Evolutionary conservation across 2,113 vertebrate genomes (phyloP).

Genomic region (Nothoprocta perdicaria): DNA sequence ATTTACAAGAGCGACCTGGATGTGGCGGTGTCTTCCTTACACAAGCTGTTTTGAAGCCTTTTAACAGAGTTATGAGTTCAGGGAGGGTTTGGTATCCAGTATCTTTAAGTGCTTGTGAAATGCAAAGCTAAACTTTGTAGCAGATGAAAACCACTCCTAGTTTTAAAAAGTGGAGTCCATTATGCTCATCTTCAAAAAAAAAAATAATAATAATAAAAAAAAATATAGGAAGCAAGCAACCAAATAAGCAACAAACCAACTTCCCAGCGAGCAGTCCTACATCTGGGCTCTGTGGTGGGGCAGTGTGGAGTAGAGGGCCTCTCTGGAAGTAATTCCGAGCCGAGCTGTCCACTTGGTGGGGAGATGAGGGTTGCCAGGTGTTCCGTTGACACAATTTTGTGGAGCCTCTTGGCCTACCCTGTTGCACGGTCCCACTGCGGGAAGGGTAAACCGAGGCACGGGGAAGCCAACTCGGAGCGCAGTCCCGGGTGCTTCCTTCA

Average conservation of each 20-base stretch:
- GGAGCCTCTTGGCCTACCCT: neutral
- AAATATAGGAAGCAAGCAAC: neutral
- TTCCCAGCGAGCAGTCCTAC: neutral
- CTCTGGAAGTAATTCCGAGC: neutral
- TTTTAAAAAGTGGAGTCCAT: neutral
- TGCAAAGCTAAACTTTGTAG: neutral
- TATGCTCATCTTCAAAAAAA: neutral
- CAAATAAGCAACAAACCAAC: fast-evolving
- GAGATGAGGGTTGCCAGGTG: neutral
- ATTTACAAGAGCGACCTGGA: slow-evolving; percentile 10
- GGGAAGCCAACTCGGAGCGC: neutral
- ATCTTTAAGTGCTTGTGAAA: neutral
- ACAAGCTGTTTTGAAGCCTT: neutral
- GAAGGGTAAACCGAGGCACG: slow-evolving; percentile 11
- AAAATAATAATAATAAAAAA: too few relatives aligned
- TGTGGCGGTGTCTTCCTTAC: fast-evolving
- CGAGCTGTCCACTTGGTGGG: neutral
- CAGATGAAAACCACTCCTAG: neutral
- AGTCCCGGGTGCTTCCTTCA: neutral
- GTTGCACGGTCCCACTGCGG: fast-evolving
- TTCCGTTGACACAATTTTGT: neutral
- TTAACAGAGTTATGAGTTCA: neutral
- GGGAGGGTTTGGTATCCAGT: neutral
- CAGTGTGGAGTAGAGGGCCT: neutral
- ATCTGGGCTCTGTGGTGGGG: neutral